Evolutionary conservation across 2,113 vertebrate genomes (phyloP), one percentile per base, ranked within the genome.

Genomic region (Dolichallabes microphthalmus): DNA sequence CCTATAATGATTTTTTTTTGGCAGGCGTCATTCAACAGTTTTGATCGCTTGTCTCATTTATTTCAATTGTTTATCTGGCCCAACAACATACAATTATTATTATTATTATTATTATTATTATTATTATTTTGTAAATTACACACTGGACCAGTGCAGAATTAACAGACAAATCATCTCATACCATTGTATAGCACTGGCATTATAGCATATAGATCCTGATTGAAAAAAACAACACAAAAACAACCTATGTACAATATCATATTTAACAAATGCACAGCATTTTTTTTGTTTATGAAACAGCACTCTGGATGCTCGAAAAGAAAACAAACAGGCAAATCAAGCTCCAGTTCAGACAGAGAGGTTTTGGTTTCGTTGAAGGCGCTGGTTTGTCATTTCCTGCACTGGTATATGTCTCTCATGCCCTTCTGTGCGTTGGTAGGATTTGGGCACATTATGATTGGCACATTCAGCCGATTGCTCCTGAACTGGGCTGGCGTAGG

Each of bases 401-500:
- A 92, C 90, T 50, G 91, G 92, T 50, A 92, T 55, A 0, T 91
- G 93, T 87, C 92, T 73, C 4, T 90, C 90, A 76, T 90, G 90
- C 69, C 78, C 76, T 0, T 85, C 80, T 71, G 76, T 60, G 52
- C 83, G 8, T 19, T 88, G 25, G 90, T 86, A 84, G 76, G 93
- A 92, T 81, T 94, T 92, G 17, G 89, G 14, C 0, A 93, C 92
- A 86, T 93, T 96, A 0, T 94, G 96, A 32, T 96, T 91, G 13
- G 93, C 86, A 92, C 96, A 94, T 0, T 95, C 94, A 69, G 89
- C 94, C 80, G 93, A 94, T 74, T 98, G 95, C 82, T 99, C 98
- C 92, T 98, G 97, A 76, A 98, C 96, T 0, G 98, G 97, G 90
- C 93, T 96, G 35, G 95, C 94, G 61, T 96, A 94, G 0, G 93